Evolutionary conservation across 1,140 invertebrate genomes (phyloP).

Genomic region (Aporrectodea caliginosa): DNA sequence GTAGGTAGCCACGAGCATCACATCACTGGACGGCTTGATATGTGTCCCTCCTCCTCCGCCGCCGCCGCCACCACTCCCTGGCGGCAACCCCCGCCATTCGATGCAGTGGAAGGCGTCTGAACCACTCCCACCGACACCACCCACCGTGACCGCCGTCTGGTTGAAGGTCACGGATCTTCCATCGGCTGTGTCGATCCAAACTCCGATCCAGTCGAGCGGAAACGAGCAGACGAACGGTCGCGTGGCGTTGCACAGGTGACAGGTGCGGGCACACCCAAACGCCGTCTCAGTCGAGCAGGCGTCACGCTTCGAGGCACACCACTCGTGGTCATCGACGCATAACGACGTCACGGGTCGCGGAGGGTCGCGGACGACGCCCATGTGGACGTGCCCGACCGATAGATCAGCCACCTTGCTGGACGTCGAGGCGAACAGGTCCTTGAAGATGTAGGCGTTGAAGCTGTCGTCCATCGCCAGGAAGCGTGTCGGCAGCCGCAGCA

Average conservation of each 20-base stretch:
- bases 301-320: not conserved
- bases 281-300: constrained; percentile 10
- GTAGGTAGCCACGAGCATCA: constrained; percentile 26
- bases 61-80: too few relatives aligned
- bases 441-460: constrained; percentile 29
- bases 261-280: constrained; percentile 24
- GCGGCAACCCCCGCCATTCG: constrained; percentile 3
- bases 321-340: constrained; percentile 20
- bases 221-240: constrained; percentile 24
- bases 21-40: not conserved
- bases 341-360: constrained; percentile 23
- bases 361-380: constrained; percentile 27
- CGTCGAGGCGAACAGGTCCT: constrained; percentile 14
- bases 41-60: not conserved
- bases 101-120: constrained; percentile 28
- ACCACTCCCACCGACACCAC: too few relatives aligned
- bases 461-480: not conserved
- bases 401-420: not conserved
- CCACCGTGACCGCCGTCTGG: not conserved
- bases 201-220: constrained; percentile 7
- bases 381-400: constrained; percentile 1
- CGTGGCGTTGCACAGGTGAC: constrained; percentile 28
- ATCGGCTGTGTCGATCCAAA: constrained; percentile 15
- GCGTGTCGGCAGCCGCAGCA: constrained; percentile 22
- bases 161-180: not conserved